phyloP scores from a whole-genome alignment of 2,113 vertebrate genomes.

The Alaudala cheleensis region DNA sequence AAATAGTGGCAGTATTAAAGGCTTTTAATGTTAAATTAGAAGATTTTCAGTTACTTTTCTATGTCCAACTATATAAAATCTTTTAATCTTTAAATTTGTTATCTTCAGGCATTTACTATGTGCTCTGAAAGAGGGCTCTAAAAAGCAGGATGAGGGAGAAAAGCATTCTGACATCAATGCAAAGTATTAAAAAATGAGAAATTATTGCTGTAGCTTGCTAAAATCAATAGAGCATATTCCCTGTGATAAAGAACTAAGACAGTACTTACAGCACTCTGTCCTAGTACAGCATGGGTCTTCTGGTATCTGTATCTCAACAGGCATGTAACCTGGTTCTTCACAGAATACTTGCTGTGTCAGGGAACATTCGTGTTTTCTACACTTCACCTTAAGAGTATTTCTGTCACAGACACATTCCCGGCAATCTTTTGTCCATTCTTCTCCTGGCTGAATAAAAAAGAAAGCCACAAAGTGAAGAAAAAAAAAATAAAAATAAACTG shows the following conservation, averaged over 20 bases:
- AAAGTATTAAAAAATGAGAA: background rate
- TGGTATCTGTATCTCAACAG: background rate
- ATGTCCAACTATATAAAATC: background rate
- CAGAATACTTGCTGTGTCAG: slow-evolving; percentile 4
- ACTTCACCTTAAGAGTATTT: slow-evolving; percentile 25
- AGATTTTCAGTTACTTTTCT: background rate
- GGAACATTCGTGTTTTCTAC: slow-evolving; percentile 37
- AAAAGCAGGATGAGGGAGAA: background rate
- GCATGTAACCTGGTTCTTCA: slow-evolving; percentile 43
- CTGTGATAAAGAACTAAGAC: background rate
- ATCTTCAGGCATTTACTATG: background rate
- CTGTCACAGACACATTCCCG: slow-evolving; percentile 69
- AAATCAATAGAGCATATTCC: background rate
- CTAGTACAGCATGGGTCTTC: slow-evolving; percentile 68
- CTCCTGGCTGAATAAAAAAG: slow-evolving; percentile 56
- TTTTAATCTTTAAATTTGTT: background rate
- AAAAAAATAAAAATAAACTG: background rate
- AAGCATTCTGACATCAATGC: background rate
- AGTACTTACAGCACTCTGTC: slow-evolving; percentile 68
- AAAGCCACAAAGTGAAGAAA: background rate
- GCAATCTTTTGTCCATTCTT: slow-evolving; percentile 56
- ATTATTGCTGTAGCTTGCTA: background rate
- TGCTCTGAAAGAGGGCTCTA: background rate
- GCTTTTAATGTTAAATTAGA: background rate
- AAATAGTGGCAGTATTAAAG: background rate